Evolutionary conservation across 1,140 invertebrate genomes (phyloP), one percentile per base, ranked within the genome.

Genomic region (Aphelenchoides besseyi): DNA sequence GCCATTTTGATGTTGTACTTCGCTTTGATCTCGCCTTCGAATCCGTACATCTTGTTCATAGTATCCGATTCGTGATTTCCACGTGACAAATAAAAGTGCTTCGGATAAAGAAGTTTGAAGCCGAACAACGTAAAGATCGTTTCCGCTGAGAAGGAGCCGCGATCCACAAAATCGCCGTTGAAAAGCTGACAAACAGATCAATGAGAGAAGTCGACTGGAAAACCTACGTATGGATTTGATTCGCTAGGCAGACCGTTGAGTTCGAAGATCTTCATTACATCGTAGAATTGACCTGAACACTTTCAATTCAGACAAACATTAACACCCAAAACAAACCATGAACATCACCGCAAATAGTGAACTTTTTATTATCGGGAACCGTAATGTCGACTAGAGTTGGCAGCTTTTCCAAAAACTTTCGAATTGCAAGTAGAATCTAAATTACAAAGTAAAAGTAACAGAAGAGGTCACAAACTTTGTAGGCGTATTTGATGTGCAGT

Each of bases 31-130:
- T 98, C 95, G 1, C 95, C 95, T 79, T 95, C 92, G 88, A 98
- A 98, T 23, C 95, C 95, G 86, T 98, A 98, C 91, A 98, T 96
- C 86, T 97, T 93, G 87, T 99, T 99, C 95, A 99, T 98, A 16
- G 91, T 95, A 26, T 91, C 89, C 1, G 48, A 55, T 85, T 99
- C 96, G 85, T 98, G 96, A 86, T 99, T 98, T 35, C 95, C 96
- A 89, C 96, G 89, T 0, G 94, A 92, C 91, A 99, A 94, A 85
- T 91, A 98, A 86, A 99, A 98, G 85, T 97, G 91, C 85, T 97
- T 90, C 0, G 97, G 96, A 87, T 92, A 98, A 9, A 98, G 88
- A 62, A 98, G 87, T 86, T 98, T 98, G 85, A 94, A 98, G 74
- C 93, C 93, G 86, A 99, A 96, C 53, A 99, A 87, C 26, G 91